phyloP scores from a whole-genome alignment of 2,113 vertebrate species.

The Pollachius pollachius region DNA sequence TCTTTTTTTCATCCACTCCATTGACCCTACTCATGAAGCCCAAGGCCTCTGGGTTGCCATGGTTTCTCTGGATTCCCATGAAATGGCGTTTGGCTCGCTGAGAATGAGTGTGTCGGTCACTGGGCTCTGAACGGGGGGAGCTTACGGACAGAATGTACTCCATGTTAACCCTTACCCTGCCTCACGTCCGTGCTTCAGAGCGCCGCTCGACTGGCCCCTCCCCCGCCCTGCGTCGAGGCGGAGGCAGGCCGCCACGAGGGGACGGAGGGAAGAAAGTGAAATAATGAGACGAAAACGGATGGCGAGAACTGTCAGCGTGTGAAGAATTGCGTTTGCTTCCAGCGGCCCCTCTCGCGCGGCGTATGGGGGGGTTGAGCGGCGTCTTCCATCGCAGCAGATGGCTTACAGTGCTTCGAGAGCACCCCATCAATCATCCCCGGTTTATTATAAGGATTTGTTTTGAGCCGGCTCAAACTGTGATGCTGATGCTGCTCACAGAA shows the following conservation, averaged over 20 bases:
- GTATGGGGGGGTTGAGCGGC: too few relatives aligned
- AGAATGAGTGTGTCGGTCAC: constrained; percentile 46
- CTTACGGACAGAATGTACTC: constrained; percentile 56
- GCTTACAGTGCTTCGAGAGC: too few relatives aligned
- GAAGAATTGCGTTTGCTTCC: too few relatives aligned
- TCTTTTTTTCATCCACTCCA: constrained; percentile 25
- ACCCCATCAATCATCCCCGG: too few relatives aligned
- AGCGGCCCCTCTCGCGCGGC: too few relatives aligned
- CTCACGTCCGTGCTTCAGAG: constrained; percentile 51
- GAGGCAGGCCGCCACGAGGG: background rate
- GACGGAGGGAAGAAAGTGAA: too few relatives aligned
- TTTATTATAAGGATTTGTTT: too few relatives aligned
- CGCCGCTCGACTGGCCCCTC: constrained; percentile 43
- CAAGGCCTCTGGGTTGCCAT: constrained; percentile 66
- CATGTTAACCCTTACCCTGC: constrained; percentile 59
- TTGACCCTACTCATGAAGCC: constrained; percentile 57
- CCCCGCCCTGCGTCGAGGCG: constrained; percentile 28
- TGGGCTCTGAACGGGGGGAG: constrained; percentile 52
- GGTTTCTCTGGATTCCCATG: constrained; percentile 57
- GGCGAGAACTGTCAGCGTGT: too few relatives aligned
- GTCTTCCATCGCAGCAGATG: too few relatives aligned
- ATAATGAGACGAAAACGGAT: too few relatives aligned
- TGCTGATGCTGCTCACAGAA: too few relatives aligned
- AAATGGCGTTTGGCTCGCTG: constrained; percentile 54
- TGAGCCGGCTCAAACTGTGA: too few relatives aligned